Conservation (phyloP, 64 coral and sea anemone genomes). For the Trachythela sp. region DNA sequence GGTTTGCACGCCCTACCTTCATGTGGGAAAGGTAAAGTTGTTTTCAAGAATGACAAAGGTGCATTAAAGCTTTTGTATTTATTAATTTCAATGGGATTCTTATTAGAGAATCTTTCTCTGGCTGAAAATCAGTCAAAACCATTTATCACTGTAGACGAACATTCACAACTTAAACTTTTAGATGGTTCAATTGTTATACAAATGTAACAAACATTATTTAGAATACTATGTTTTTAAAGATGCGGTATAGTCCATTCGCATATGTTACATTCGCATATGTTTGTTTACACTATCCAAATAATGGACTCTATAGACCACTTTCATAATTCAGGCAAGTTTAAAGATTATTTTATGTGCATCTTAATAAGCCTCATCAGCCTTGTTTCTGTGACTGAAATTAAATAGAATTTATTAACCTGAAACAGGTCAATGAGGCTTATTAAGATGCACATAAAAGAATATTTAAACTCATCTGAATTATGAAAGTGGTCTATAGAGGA, state of each 20-base stretch:
- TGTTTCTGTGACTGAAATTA: too few relatives aligned
- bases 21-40: constrained; percentile 12
- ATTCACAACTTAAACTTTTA: neutral
- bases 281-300: neutral
- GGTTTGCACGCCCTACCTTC: constrained; percentile 14
- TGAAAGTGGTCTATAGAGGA: too few relatives aligned
- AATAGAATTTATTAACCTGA: too few relatives aligned
- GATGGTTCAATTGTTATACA: neutral
- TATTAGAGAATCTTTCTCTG: constrained; percentile 17
- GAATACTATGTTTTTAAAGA: neutral
- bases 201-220: neutral
- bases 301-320: too few relatives aligned
- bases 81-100: constrained; percentile 18
- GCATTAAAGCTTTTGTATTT: neutral
- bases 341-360: too few relatives aligned
- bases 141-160: constrained; percentile 4
- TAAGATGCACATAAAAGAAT: too few relatives aligned
- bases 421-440: too few relatives aligned
- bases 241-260: neutral
- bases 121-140: neutral
- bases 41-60: constrained; percentile 31
- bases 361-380: too few relatives aligned
- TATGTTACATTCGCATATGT: neutral
- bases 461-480: too few relatives aligned
- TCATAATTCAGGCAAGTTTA: too few relatives aligned